phyloP scores from a whole-genome alignment of 1,140 invertebrate species.

The Drosophila jambulina region DNA sequence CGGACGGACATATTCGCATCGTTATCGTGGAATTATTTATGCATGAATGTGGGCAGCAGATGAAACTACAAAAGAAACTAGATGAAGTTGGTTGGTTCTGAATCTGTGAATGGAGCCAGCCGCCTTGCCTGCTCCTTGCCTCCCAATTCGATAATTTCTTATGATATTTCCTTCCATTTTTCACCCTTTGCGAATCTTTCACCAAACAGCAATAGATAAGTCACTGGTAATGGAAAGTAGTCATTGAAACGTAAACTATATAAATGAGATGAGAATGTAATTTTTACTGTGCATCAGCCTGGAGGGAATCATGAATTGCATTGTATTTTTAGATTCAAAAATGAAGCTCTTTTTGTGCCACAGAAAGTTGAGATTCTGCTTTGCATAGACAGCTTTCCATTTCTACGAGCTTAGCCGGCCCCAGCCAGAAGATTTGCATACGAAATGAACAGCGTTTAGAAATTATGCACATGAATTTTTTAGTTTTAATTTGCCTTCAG shows the following conservation, averaged over 20 bases:
- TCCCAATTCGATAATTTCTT: constrained; percentile 77
- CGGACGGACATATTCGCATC: constrained; percentile 57
- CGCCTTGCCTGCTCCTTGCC: constrained; percentile 21
- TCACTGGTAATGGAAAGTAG: background rate
- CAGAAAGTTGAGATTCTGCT: background rate
- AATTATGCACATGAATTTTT: constrained; percentile 80
- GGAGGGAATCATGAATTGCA: background rate
- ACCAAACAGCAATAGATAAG: background rate
- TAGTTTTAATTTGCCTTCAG: constrained; percentile 76
- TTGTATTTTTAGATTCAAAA: constrained; percentile 20
- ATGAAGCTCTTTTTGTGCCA: background rate
- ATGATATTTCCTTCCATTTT: constrained; percentile 43
- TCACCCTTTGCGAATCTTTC: background rate
- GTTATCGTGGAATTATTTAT: constrained; percentile 80
- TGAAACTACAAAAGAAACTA: constrained; percentile 52
- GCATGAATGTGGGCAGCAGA: constrained; percentile 63
- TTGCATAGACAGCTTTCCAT: constrained; percentile 7
- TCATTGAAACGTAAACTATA: too few species aligned
- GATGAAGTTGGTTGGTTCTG: constrained; percentile 17
- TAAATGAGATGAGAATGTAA: background rate
- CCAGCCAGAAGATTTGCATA: constrained; percentile 69
- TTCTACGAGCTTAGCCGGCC: constrained; percentile 22
- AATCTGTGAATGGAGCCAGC: constrained; percentile 20
- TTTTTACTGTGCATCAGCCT: background rate
- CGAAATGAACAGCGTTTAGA: constrained; percentile 72